Evolutionary conservation across 2,797 vertebrate species (phyloP), one percentile per base, ranked within the genome.

Genomic region (Otus scops): DNA sequence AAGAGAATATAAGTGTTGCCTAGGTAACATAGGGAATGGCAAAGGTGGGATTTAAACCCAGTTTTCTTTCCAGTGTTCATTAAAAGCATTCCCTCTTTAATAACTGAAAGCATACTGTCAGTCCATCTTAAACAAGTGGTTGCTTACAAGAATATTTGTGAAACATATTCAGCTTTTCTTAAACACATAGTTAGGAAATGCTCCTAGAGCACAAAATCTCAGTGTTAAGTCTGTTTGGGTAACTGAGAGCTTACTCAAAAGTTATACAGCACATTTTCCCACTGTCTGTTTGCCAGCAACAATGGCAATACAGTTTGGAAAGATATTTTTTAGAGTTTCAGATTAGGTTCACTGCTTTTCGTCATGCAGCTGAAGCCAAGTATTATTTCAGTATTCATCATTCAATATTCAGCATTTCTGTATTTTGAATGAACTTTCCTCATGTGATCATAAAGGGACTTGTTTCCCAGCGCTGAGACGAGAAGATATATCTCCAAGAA

Each of bases 361-460:
- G 21, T 93, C 56, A 61, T 90, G 79, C 77, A 84, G 63, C 59
- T 86, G 67, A 88, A 96, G 60, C 59, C 73, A 90, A 83, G 60
- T 67, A 88, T 87, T 92, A 85, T 90, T 96, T 92, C 80, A 92
- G 83, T 81, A 90, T 92, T 93, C 80, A 79, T 91, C 86, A 85
- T 94, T 95, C 73, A 54, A 88, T 95, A 90, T 93, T 92, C 65
- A 73, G 74, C 85, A 86, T 88, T 95, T 84, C 88, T 94, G 71
- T 71, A 69, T 92, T 90, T 92, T 51, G 76, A 96, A 91, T 96
- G 85, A 93, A 71, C 89, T 73, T 95, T 96, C 76, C 79, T 95
- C 79, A 63, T 93, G 93, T 84, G 61, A 85, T 92, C 92, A 92
- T 93, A 92, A 95, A 91, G 85, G 53, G 91, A 94, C 50, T 85